Conservation (phyloP, 2,888 invertebrate species). For the Sarcophaga carnaria region DNA sequence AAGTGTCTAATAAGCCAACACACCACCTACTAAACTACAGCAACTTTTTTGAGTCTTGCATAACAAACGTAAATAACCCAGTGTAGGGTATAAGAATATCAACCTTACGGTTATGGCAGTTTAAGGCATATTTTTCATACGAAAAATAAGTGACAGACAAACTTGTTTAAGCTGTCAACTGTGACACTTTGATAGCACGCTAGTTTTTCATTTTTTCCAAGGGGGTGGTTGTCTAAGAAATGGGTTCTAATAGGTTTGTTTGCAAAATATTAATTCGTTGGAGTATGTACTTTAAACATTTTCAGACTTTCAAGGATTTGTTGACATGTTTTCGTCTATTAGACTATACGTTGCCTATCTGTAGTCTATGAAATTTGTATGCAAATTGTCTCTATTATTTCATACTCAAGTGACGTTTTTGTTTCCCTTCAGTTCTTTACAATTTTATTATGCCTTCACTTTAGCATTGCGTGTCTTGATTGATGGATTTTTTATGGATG, state of each 20-base stretch:
- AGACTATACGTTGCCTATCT: slow-evolving; percentile 6
- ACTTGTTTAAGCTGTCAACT: slow-evolving; percentile 70
- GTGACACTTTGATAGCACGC: slow-evolving; percentile 57
- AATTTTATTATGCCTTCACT: slow-evolving; percentile 11
- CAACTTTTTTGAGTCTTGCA: no score
- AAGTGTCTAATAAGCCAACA: no score
- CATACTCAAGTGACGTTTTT: slow-evolving; percentile 54
- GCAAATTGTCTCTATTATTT: slow-evolving; percentile 69
- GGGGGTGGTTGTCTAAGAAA: neutral
- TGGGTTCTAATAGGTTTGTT: slow-evolving; percentile 28
- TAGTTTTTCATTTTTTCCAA: slow-evolving; percentile 19
- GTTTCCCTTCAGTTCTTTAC: slow-evolving; percentile 22
- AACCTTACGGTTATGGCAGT: slow-evolving; percentile 8
- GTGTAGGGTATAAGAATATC: neutral
- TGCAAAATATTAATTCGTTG: slow-evolving; percentile 40
- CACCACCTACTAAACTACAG: no score
- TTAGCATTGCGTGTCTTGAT: slow-evolving; percentile 74
- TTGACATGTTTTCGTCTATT: slow-evolving; percentile 63
- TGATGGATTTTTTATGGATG: slow-evolving; percentile 76
- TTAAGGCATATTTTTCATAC: neutral
- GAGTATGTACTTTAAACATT: slow-evolving; percentile 13
- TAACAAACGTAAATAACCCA: no score
- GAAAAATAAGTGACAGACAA: slow-evolving; percentile 59
- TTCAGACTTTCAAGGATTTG: slow-evolving; percentile 49
- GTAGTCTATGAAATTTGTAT: slow-evolving; percentile 54